A percentile compares a stretch with the other conserved stretches of the same genome.
These are phyloP conservation scores for Sturnira hondurensis DNA, from an alignment of 2,113 vertebrate genomes.

Conservation along the genomic window DNA sequence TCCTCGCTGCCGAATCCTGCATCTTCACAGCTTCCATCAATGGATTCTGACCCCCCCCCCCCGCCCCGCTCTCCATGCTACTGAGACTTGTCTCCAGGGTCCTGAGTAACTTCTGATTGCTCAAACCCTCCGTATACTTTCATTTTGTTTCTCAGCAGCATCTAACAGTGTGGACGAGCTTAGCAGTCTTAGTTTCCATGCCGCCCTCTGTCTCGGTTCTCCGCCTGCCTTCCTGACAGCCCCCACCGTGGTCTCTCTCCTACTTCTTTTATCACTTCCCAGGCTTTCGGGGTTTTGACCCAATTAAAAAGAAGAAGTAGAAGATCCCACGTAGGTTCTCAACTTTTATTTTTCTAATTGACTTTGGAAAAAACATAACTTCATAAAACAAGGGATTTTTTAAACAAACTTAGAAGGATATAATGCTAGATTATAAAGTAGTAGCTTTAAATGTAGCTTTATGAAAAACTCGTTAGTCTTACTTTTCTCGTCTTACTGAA, in stretches of 20 bases:
- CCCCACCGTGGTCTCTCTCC: not conserved
- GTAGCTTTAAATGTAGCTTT: slow-evolving; percentile 4
- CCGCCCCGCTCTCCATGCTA: not conserved
- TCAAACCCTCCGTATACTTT: not conserved
- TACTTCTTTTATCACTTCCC: not conserved
- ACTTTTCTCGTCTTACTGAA: slow-evolving; percentile 28
- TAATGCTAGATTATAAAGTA: not conserved
- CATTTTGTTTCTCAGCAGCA: not conserved
- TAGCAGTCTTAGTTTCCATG: not conserved
- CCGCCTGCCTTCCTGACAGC: not conserved
- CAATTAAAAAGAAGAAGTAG: not conserved
- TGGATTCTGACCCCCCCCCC: not conserved
- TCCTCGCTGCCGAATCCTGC: not conserved
- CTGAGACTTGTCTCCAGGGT: not conserved
- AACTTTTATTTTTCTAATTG: slow-evolving; percentile 23
- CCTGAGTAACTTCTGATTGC: not conserved
- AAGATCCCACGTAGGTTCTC: not conserved
- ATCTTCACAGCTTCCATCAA: fast-evolving
- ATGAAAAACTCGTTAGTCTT: not conserved
- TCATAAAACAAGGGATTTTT: not conserved
- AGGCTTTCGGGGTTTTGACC: not conserved
- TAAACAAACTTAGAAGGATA: not conserved
- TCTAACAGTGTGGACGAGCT: not conserved
- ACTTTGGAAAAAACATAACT: not conserved
- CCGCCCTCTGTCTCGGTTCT: not conserved